These are phyloP conservation scores for Harpagus bidentatus DNA, from an alignment of 2,113 vertebrate species.

Conservation along the genomic window DNA sequence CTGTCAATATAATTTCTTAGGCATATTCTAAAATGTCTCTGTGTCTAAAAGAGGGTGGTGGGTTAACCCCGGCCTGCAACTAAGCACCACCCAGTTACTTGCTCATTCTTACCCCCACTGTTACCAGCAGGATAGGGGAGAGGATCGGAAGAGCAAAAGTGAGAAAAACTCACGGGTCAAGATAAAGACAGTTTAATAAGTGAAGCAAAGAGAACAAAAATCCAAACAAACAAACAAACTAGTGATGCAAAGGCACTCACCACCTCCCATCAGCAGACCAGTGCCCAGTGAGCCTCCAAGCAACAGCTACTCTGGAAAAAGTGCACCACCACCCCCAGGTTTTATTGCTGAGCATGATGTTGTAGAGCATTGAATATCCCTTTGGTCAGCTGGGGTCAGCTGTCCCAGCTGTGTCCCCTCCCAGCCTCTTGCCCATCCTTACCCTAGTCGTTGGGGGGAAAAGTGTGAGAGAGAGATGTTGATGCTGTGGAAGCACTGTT, in stretches of 20 bases:
- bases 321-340: rapidly evolving
- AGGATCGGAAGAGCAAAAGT: not conserved
- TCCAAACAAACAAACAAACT: not conserved
- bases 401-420: not conserved
- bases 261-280: not conserved
- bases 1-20: not conserved
- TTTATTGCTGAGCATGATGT: not conserved
- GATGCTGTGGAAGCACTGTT: not conserved
- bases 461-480: not conserved
- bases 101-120: not conserved
- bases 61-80: not conserved
- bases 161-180: not conserved
- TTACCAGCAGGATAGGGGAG: not conserved
- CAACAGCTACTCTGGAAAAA: not conserved
- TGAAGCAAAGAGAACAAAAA: not conserved
- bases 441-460: rapidly evolving
- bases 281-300: not conserved
- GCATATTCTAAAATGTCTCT: not conserved
- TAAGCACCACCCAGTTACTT: not conserved
- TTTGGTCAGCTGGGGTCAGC: not conserved
- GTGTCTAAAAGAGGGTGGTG: not conserved
- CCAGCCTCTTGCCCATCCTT: not conserved
- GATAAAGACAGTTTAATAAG: not conserved
- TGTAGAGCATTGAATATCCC: not conserved
- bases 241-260: not conserved